Evolutionary conservation across 2,797 vertebrate genomes (phyloP), one percentile per base, ranked within the genome.

Genomic region (Oophaga sylvatica): DNA sequence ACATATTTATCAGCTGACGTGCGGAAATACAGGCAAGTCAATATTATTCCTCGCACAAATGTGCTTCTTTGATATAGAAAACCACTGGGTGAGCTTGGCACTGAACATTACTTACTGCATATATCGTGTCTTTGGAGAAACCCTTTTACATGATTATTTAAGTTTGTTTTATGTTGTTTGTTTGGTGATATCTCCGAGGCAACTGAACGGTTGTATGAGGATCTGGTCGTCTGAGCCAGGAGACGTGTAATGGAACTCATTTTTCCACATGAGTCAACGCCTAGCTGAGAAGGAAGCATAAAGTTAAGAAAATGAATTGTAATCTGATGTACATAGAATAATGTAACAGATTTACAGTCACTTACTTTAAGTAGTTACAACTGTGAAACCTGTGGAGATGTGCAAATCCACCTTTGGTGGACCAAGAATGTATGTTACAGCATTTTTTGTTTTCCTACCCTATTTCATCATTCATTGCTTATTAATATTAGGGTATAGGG

Each of bases 221-320:
- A 93, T 87, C 80, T 90, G 83, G 85, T 92, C 26, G 60, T 45
- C 81, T 17, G 73, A 93, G 95, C 94, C 95, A 95, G 93, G 87
- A 85, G 71, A 91, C 88, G 90, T 93, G 95, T 95, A 95, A 96
- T 94, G 95, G 95, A 96, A 95, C 93, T 93, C 92, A 95, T 96
- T 96, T 95, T 93, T 94, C 83, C 76, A 89, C n/a, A 68, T 95
- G 94, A 95, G 92, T 95, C 95, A 95, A 92, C 0, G 90, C 90
- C 91, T 92, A 87, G 41, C 91, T 92, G 92, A 92, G 92, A 92
- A 94, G 92, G 93, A 94, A 94, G 93, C 89, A 92, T 90, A 88
- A 90, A 92, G 87, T 90, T 93, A 89, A 90, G 93, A 92, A 94
- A 93, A 93, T 75, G 90, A 92, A 90, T 90, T 91, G 90, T 90